phyloP scores from a whole-genome alignment of 2,888 invertebrate genomes.

The Diachrysia chrysitis region DNA sequence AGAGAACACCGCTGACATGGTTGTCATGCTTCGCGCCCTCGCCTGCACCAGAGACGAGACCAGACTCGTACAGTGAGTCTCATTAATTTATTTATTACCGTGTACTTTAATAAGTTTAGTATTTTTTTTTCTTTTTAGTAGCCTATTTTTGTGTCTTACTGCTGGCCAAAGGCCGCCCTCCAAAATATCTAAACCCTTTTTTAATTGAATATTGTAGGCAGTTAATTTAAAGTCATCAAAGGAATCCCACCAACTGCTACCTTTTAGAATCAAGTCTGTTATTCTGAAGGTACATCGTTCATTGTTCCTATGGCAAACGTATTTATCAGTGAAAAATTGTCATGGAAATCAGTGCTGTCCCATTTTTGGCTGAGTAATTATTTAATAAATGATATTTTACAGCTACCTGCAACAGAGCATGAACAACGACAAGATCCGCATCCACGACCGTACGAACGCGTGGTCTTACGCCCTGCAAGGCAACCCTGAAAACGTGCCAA shows the following conservation, averaged over 20 bases:
- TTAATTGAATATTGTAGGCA: no score
- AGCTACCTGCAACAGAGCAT: slow-evolving; percentile 87
- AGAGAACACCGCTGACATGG: slow-evolving; percentile 90
- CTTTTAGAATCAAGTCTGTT: no score
- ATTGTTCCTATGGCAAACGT: no score
- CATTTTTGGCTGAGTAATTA: not conserved
- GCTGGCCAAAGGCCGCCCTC: no score
- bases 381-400: slow-evolving; percentile 48
- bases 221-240: no score
- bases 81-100: not conserved
- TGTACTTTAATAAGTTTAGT: no score
- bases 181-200: no score
- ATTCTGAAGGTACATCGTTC: no score
- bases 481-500: slow-evolving; percentile 86
- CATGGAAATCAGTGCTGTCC: not conserved
- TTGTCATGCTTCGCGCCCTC: slow-evolving; percentile 88
- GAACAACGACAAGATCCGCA: slow-evolving; percentile 80
- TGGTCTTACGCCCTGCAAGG: slow-evolving; percentile 87
- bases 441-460: slow-evolving; percentile 84
- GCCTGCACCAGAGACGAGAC: slow-evolving; percentile 75
- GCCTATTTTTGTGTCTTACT: no score
- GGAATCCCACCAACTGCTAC: no score
- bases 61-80: slow-evolving; percentile 72
- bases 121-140: no score
- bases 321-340: no score